Conservation (phyloP, 2,797 vertebrate species). For the Lemur catta region DNA sequence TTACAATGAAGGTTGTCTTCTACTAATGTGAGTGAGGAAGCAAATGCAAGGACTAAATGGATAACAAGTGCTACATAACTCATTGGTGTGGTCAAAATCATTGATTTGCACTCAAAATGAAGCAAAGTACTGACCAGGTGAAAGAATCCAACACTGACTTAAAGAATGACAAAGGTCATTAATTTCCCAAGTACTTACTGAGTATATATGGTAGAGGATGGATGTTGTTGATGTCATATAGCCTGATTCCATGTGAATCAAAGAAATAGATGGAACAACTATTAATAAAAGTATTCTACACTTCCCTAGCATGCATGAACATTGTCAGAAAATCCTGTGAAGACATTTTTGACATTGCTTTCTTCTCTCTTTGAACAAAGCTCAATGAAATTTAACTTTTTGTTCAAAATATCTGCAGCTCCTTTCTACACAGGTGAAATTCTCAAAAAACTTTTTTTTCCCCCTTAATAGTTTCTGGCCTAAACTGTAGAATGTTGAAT, state of each 20-base stretch:
- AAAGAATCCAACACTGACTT: background rate
- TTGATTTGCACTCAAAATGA: constrained; percentile 13
- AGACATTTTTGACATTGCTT: background rate
- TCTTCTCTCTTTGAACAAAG: background rate
- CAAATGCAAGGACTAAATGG: background rate
- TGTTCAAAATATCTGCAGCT: background rate
- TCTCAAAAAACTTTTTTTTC: background rate
- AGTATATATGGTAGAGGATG: background rate
- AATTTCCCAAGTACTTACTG: background rate
- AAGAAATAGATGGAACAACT: background rate
- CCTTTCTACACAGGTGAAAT: background rate
- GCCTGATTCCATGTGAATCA: background rate
- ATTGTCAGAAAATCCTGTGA: background rate
- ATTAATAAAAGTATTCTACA: background rate
- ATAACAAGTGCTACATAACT: background rate
- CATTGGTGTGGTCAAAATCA: background rate
- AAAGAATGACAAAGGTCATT: background rate
- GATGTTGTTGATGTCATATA: background rate
- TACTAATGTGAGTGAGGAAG: background rate
- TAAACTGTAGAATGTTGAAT: background rate
- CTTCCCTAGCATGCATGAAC: background rate
- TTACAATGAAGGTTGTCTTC: background rate
- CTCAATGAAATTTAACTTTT: background rate
- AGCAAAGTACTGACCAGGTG: background rate
- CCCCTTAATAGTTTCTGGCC: background rate